Conservation (phyloP, 2,797 vertebrate species). For the Gambelia wislizenii region DNA sequence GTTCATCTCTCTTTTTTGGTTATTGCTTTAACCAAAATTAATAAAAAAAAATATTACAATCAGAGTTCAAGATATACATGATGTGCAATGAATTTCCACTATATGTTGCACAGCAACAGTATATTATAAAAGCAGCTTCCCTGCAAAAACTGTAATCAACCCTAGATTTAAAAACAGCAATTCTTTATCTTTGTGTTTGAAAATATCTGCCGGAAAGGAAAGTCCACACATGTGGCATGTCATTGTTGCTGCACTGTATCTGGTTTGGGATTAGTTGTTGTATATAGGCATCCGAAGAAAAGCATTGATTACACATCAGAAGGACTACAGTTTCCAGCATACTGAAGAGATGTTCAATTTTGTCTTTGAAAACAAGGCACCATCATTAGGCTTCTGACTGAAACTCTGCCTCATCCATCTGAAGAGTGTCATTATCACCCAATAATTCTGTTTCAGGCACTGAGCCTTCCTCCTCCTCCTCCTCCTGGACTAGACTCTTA, state of each 20-base stretch:
- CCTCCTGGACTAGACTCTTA: conserved; percentile 83
- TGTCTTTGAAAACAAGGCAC: conserved; percentile 45
- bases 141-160: conserved; percentile 62
- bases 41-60: conserved; percentile 63
- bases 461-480: conserved; percentile 81
- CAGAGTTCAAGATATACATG: conserved; percentile 64
- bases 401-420: conserved; percentile 82
- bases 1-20: conserved; percentile 46
- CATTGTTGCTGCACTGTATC: conserved; percentile 47
- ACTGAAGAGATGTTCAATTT: conserved; percentile 43
- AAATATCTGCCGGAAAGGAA: conserved; percentile 38
- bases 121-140: conserved; percentile 75
- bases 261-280: conserved; percentile 31
- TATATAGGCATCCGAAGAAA: conserved; percentile 24
- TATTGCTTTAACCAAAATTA: conserved; percentile 50
- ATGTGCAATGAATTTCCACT: conserved; percentile 72
- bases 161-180: conserved; percentile 44
- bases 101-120: conserved; percentile 76
- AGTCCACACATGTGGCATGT: neutral
- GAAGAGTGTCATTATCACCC: conserved; percentile 87
- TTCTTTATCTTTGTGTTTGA: conserved; percentile 33
- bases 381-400: conserved; percentile 81
- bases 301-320: conserved; percentile 32
- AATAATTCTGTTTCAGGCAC: conserved; percentile 93
- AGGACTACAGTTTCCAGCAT: conserved; percentile 37